phyloP scores from a whole-genome alignment of 2,888 invertebrate species.

The Abscondita cerata region DNA sequence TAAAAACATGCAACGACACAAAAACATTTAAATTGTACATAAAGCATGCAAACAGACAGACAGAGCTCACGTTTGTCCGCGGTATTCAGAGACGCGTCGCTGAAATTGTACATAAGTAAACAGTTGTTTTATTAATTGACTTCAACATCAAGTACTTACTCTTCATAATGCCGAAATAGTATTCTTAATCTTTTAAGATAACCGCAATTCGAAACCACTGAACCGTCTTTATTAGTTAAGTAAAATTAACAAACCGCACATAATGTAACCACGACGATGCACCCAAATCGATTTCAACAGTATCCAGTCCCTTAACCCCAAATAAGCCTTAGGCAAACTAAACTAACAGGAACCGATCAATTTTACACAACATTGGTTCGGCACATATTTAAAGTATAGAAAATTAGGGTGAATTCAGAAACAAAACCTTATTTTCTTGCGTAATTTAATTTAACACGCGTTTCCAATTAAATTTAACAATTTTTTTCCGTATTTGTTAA shows the following conservation, averaged over 20 bases:
- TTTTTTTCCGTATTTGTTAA: slow-evolving; percentile 19
- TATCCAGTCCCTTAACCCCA: slow-evolving; percentile 29
- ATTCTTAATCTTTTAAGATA: neutral
- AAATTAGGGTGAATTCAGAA: slow-evolving; percentile 34
- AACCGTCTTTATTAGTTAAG: slow-evolving; percentile 9
- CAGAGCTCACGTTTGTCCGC: slow-evolving; percentile 55
- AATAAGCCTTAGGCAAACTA: slow-evolving; percentile 34
- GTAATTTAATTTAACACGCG: slow-evolving; percentile 26
- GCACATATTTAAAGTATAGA: slow-evolving; percentile 42
- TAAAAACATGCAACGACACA: slow-evolving; percentile 5
- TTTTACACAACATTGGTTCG: slow-evolving; percentile 57
- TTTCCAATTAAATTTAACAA: slow-evolving; percentile 11
- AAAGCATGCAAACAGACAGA: slow-evolving; percentile 48
- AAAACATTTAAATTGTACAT: neutral
- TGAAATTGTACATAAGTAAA: neutral
- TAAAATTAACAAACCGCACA: slow-evolving; percentile 28
- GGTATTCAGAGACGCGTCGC: slow-evolving; percentile 50
- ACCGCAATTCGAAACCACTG: slow-evolving; percentile 1
- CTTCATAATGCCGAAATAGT: too few species aligned
- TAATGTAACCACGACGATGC: slow-evolving; percentile 26
- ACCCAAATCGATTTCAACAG: slow-evolving; percentile 38
- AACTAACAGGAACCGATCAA: slow-evolving; percentile 56
- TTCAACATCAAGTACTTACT: neutral
- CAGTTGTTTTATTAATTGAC: neutral
- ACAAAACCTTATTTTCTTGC: slow-evolving; percentile 30